A percentile compares a stretch with the other conserved stretches of the same genome.
phyloP scores from a whole-genome alignment of 2,888 invertebrate species.

The Ormia ochracea region DNA sequence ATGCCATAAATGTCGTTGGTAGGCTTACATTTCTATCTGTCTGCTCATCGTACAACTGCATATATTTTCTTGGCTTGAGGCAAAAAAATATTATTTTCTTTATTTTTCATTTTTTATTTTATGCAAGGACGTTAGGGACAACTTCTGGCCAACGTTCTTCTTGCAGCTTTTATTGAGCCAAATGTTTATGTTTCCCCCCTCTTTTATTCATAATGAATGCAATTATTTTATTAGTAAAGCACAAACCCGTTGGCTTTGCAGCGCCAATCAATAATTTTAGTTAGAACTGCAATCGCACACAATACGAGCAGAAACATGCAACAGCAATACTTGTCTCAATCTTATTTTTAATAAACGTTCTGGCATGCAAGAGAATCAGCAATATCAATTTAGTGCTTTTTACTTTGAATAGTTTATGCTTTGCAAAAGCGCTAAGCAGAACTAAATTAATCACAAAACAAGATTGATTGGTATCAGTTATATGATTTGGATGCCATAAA shows the following conservation, averaged over 20 bases:
- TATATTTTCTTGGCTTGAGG: neutral
- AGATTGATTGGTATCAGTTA: too few relatives aligned
- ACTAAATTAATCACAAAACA: too few relatives aligned
- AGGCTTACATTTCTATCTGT: neutral
- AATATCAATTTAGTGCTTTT: neutral
- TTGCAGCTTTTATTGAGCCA: conserved; percentile 7
- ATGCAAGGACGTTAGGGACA: conserved; percentile 56
- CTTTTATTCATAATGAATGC: conserved; percentile 47
- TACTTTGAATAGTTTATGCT: too few relatives aligned
- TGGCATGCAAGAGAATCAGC: neutral
- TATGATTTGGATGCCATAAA: too few relatives aligned
- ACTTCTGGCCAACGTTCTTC: neutral
- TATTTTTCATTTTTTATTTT: neutral
- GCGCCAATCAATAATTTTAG: conserved; percentile 61
- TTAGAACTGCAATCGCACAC: neutral
- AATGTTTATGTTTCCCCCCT: neutral
- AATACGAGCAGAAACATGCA: neutral
- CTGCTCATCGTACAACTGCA: neutral
- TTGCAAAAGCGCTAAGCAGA: too few relatives aligned
- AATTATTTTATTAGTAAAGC: conserved; percentile 64
- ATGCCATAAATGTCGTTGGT: neutral
- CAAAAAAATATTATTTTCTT: neutral
- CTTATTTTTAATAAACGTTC: neutral
- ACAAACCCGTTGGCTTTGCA: conserved; percentile 58
- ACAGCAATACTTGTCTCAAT: neutral